phyloP scores from a whole-genome alignment of 2,113 vertebrate genomes.

The Gnathonemus longibarbis region DNA sequence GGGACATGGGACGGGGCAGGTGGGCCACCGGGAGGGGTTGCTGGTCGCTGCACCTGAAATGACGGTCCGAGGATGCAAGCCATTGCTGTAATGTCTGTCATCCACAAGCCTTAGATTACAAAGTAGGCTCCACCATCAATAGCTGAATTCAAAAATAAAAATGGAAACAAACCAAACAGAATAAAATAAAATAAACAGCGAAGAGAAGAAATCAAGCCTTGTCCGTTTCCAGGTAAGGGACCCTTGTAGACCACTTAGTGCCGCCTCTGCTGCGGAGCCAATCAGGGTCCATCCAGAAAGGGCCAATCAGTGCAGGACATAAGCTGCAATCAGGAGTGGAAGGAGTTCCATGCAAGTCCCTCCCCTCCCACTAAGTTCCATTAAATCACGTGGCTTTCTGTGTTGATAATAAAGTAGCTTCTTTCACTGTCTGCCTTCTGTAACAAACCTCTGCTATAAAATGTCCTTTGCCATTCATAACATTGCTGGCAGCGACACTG shows the following conservation, averaged over 20 bases:
- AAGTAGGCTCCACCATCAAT: not conserved
- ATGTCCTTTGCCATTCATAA: constrained; percentile 43
- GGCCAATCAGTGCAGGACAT: constrained; percentile 8
- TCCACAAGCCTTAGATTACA: not conserved
- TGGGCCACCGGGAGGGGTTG: not conserved
- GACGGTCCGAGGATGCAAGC: not conserved
- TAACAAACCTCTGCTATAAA: not conserved
- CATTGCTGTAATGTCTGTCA: not conserved
- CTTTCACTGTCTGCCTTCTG: not conserved
- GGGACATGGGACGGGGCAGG: not conserved
- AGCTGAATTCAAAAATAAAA: not conserved
- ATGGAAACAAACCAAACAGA: not conserved
- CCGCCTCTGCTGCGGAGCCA: not conserved
- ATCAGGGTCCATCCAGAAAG: not conserved
- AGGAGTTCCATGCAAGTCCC: not conserved
- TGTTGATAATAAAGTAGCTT: constrained; percentile 18
- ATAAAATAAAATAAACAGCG: not conserved
- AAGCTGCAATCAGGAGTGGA: not conserved
- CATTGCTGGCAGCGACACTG: constrained; percentile 17
- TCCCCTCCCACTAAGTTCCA: not conserved
- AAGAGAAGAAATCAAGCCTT: not conserved
- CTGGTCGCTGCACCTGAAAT: not conserved
- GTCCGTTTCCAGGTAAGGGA: not conserved
- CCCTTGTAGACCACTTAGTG: not conserved
- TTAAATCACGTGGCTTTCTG: not conserved